Evolutionary conservation across 2,888 invertebrate species (phyloP).

Genomic region (Incurvaria masculella): DNA sequence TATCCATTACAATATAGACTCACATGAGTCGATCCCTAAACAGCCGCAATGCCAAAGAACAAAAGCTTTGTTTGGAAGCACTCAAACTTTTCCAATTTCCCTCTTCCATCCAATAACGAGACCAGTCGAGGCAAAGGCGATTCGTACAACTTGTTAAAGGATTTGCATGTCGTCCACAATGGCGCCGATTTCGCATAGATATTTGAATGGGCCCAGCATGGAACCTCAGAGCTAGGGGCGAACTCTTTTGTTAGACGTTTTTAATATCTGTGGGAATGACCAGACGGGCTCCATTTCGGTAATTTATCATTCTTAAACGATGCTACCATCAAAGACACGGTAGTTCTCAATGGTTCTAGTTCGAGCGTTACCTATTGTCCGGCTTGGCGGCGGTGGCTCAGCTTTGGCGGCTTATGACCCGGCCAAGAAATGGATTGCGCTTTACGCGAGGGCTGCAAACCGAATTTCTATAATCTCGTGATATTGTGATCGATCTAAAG

Average conservation of each 20-base stretch:
- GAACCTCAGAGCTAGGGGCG: slow-evolving; percentile 37
- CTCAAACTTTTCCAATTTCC: slow-evolving; percentile 51
- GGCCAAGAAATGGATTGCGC: too few species aligned
- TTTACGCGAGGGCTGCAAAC: too few species aligned
- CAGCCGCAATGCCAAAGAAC: background rate
- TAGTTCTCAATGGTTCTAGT: background rate
- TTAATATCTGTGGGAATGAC: slow-evolving; percentile 58
- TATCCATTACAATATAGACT: too few species aligned
- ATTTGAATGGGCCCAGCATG: slow-evolving; percentile 51
- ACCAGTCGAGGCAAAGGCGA: slow-evolving; percentile 24
- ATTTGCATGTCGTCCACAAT: slow-evolving; percentile 46
- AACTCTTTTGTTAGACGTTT: slow-evolving; percentile 39
- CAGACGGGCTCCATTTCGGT: slow-evolving; percentile 52
- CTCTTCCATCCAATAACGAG: slow-evolving; percentile 28
- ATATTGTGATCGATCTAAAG: too few species aligned
- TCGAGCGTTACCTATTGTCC: background rate
- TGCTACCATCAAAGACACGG: background rate
- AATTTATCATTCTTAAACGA: slow-evolving; percentile 58
- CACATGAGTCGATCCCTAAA: too few species aligned
- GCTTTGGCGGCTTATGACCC: too few species aligned
- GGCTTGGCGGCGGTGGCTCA: too few species aligned
- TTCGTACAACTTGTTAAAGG: slow-evolving; percentile 12
- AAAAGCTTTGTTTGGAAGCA: background rate
- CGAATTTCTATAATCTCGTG: too few species aligned
- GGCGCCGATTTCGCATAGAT: slow-evolving; percentile 41